phyloP scores from a whole-genome alignment of 2,797 vertebrate genomes.

The Acrossocheilus wenchowensis region DNA sequence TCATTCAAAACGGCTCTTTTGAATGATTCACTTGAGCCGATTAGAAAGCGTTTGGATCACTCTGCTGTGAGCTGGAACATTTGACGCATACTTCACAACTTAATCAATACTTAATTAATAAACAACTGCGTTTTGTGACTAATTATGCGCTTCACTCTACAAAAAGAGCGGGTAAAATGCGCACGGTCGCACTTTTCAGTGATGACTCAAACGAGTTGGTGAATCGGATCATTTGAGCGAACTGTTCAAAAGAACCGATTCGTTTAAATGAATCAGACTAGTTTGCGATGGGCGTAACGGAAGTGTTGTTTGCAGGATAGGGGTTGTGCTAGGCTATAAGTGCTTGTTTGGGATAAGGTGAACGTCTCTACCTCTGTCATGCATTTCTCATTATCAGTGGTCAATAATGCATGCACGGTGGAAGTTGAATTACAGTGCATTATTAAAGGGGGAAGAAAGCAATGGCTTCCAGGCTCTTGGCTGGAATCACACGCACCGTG shows the following conservation, averaged over 20 bases:
- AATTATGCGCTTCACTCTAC: background rate
- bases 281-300: slow-evolving; percentile 46
- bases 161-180: background rate
- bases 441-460: slow-evolving; percentile 34
- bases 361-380: slow-evolving; percentile 20
- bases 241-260: background rate
- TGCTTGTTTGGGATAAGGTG: slow-evolving; percentile 39
- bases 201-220: background rate
- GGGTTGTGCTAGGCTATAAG: slow-evolving; percentile 11
- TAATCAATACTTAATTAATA: background rate
- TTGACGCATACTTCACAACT: background rate
- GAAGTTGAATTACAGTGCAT: slow-evolving; percentile 43
- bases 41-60: background rate
- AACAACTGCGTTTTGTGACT: background rate
- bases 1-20: background rate
- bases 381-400: slow-evolving; percentile 37
- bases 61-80: background rate
- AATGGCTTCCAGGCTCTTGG: slow-evolving; percentile 16
- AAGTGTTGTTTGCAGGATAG: slow-evolving; percentile 31
- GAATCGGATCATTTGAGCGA: background rate
- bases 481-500: background rate
- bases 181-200: background rate
- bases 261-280: background rate
- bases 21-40: background rate
- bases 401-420: slow-evolving; percentile 45